phyloP scores from a whole-genome alignment of 2,888 invertebrate species.

The Drosophila stalkeri region DNA sequence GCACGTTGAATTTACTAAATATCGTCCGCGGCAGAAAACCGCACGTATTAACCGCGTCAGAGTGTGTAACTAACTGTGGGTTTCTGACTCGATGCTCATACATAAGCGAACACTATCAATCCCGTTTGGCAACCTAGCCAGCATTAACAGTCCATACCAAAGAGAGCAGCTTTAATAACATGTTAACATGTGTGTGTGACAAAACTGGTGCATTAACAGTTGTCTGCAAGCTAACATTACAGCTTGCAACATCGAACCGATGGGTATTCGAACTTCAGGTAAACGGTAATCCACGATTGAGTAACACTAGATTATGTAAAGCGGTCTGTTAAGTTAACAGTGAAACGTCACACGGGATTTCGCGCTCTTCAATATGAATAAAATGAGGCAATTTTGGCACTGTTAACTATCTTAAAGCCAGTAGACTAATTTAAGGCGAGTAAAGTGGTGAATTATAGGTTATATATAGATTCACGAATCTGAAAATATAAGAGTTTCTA shows the following conservation, averaged over 20 bases:
- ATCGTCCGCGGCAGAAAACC: conserved; percentile 44
- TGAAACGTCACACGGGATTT: no score
- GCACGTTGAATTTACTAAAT: conserved; percentile 27
- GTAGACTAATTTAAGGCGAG: no score
- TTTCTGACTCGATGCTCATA: conserved; percentile 34
- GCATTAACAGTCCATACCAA: conserved; percentile 33
- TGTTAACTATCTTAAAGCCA: no score
- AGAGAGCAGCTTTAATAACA: conserved; percentile 15
- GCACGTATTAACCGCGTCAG: conserved; percentile 25
- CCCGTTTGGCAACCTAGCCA: conserved; percentile 16
- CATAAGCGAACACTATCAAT: conserved; percentile 33
- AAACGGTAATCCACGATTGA: no score
- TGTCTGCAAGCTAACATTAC: no score
- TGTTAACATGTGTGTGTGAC: not conserved
- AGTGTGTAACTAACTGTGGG: conserved; percentile 35
- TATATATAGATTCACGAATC: no score
- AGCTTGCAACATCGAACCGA: no score
- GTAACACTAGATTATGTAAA: not conserved
- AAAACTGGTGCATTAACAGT: not conserved
- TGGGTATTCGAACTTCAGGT: no score
- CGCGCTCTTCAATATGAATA: no score
- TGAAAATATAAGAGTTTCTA: no score
- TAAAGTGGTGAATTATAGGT: no score
- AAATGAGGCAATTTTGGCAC: no score
- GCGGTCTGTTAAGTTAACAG: not conserved